Conservation (phyloP, 1,140 invertebrate genomes). For the Drosophila mojavensis region DNA sequence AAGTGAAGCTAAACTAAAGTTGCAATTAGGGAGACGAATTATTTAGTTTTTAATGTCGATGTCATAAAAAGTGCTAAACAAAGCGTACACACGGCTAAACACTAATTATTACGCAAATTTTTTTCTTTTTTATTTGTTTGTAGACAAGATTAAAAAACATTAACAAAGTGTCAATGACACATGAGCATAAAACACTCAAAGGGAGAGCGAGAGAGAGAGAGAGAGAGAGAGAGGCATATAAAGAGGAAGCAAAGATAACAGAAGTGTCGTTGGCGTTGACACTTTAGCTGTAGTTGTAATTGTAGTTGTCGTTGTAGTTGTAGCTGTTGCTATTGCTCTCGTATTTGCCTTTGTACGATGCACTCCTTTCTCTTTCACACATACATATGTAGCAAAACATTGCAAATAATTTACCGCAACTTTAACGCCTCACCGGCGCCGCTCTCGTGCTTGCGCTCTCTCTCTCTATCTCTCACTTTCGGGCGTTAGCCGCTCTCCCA, state of each 20-base stretch:
- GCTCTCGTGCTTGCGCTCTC: slow-evolving; percentile 12
- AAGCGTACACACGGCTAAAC: slow-evolving; percentile 29
- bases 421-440: slow-evolving; percentile 29
- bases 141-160: slow-evolving; percentile 37
- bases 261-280: slow-evolving; percentile 4
- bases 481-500: slow-evolving; percentile 12
- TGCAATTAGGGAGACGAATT: slow-evolving; percentile 43
- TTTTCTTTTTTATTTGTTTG: slow-evolving; percentile 30
- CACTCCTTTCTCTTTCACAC: slow-evolving; percentile 39
- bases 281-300: neutral
- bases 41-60: slow-evolving; percentile 24
- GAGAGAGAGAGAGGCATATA: neutral
- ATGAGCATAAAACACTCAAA: slow-evolving; percentile 36
- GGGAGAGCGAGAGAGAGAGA: neutral
- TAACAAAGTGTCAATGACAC: slow-evolving; percentile 52
- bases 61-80: slow-evolving; percentile 36
- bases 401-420: slow-evolving; percentile 29
- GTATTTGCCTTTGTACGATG: neutral
- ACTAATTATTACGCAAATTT: slow-evolving; percentile 54
- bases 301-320: neutral
- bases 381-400: slow-evolving; percentile 12
- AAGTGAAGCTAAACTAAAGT: slow-evolving; percentile 42
- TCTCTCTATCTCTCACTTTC: slow-evolving; percentile 4
- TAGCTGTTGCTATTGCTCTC: neutral
- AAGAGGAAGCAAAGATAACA: slow-evolving; percentile 20